These are phyloP conservation scores for Hyperoodon ampullatus DNA, from an alignment of 2,113 vertebrate genomes.

Conservation along the genomic window DNA sequence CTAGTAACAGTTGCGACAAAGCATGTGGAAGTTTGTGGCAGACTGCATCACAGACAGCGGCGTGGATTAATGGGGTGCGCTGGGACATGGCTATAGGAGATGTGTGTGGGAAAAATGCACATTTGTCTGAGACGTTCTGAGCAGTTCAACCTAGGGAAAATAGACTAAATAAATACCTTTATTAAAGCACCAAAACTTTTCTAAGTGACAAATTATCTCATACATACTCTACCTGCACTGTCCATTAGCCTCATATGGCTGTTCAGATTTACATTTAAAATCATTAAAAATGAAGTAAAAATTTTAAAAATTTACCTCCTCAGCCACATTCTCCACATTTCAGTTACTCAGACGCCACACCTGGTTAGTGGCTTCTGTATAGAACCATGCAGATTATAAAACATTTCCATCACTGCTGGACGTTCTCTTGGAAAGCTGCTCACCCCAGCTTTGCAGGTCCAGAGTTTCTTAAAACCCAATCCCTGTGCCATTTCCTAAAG, in stretches of 20 bases:
- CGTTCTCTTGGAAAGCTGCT: background rate
- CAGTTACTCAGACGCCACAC: background rate
- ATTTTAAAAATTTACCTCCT: background rate
- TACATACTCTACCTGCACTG: background rate
- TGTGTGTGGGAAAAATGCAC: background rate
- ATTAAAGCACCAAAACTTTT: background rate
- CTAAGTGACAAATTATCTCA: background rate
- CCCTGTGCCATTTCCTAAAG: background rate
- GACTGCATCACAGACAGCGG: background rate
- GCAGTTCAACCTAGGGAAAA: background rate
- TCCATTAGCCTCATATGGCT: background rate
- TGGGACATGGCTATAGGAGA: background rate
- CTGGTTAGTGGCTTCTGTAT: background rate
- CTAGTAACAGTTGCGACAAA: background rate
- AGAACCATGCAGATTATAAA: background rate
- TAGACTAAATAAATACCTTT: constrained; percentile 24
- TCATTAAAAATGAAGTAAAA: constrained; percentile 10
- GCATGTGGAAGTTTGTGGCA: background rate
- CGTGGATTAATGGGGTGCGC: background rate
- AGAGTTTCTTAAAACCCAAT: background rate
- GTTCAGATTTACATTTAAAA: constrained; percentile 5
- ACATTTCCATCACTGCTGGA: background rate
- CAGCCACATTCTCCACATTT: background rate
- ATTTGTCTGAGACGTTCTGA: background rate
- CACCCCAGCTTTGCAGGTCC: background rate